Evolutionary conservation across 2,797 vertebrate species (phyloP).

Genomic region (Eidolon dupreanum): DNA sequence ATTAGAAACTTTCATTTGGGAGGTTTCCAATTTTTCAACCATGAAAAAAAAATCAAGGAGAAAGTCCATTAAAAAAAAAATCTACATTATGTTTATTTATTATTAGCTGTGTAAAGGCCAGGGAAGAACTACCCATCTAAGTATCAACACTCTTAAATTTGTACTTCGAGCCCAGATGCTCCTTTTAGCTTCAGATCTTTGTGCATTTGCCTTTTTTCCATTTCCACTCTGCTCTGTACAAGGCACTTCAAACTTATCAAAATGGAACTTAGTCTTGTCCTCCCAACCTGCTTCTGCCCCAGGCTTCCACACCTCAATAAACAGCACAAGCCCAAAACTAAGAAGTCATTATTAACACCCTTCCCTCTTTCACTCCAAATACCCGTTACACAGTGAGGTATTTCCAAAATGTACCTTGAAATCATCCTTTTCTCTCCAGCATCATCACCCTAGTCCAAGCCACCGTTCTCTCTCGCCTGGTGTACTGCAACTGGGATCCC

Average conservation of each 20-base stretch:
- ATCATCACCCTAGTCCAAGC: background rate
- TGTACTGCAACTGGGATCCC: background rate
- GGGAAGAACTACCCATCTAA: background rate
- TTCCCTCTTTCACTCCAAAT: background rate
- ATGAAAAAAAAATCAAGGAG: background rate
- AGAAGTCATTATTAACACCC: background rate
- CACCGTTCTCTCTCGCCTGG: background rate
- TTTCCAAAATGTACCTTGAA: background rate
- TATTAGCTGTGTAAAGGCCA: background rate
- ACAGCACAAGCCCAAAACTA: background rate
- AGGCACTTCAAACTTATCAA: background rate
- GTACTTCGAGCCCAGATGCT: background rate
- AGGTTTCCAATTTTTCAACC: constrained; percentile 10
- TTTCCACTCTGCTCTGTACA: constrained; percentile 4
- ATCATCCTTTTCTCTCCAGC: background rate
- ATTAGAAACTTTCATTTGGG: background rate
- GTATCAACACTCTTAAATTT: background rate
- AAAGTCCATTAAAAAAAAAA: constrained; percentile 17
- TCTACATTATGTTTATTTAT: constrained; percentile 6
- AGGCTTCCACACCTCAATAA: background rate
- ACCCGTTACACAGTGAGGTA: background rate
- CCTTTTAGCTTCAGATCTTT: background rate
- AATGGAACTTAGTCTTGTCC: background rate
- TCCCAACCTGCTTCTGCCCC: background rate
- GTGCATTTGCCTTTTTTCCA: background rate